A percentile compares a stretch with the other conserved stretches of the same genome.
Conservation (phyloP, 1,140 invertebrate species). For the Dufourea novaeangliae region DNA sequence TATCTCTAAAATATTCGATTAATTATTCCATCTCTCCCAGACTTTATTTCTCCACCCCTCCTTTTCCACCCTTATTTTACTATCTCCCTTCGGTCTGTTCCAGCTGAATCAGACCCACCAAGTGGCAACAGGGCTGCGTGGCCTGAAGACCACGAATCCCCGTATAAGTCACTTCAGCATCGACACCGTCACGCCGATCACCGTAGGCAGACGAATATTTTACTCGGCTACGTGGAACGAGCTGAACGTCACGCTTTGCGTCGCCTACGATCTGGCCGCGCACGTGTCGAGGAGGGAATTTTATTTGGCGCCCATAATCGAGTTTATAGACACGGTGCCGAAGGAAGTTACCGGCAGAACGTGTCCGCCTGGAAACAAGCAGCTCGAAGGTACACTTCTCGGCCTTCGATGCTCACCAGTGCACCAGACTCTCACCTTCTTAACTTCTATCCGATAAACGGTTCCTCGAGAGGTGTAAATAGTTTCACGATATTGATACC, state of each 20-base stretch:
- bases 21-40: too few species aligned
- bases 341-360: constrained; percentile 83
- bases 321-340: constrained; percentile 89
- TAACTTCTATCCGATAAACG: constrained; percentile 4
- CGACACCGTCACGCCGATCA: constrained; percentile 82
- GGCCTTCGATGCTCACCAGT: too few species aligned
- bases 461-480: neutral
- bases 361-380: constrained; percentile 80
- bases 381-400: constrained; percentile 84
- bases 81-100: constrained; percentile 49
- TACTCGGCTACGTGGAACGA: constrained; percentile 87
- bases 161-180: constrained; percentile 87
- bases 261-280: constrained; percentile 84
- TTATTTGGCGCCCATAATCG: constrained; percentile 87
- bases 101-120: constrained; percentile 87
- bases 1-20: too few species aligned
- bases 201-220: constrained; percentile 87
- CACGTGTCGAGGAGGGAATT: constrained; percentile 79
- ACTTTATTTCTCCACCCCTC: too few species aligned
- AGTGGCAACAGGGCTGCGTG: constrained; percentile 85
- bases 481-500: neutral
- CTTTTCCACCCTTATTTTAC: too few species aligned
- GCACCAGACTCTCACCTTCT: too few species aligned
- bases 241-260: constrained; percentile 87
- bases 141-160: constrained; percentile 87